Evolutionary conservation across 2,888 invertebrate species (phyloP), one percentile per base, ranked within the genome.

Genomic region (Baronia brevicornis): DNA sequence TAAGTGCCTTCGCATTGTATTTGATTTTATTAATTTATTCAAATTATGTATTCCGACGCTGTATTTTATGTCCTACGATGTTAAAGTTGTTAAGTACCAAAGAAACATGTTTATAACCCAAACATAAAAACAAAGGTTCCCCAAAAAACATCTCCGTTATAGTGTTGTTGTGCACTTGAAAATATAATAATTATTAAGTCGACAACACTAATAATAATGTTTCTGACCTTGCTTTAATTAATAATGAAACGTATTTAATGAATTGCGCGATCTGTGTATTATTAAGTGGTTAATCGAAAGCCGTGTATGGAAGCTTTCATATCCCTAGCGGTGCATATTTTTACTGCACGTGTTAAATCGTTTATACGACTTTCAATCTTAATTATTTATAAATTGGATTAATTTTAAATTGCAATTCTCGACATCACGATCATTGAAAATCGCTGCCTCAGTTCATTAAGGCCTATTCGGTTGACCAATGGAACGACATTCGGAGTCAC

Each of bases 221-320:
- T n/a, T 11, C 10, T 29, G 22, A 28, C 13, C 21, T 25, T 7
- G 31, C 20, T 33, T 19, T 36, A 33, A 35, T 33, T 31, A 36
- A 36, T 34, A 25, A 39, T 13, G 25, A 29, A 36, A 32, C 25
- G 24, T 21, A 24, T 28, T 11, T 6, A 22, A 9, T 14, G 21
- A 12, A 38, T 29, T 37, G 22, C 30, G 25, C 28, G 33, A 14
- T 35, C 37, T 28, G 31, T 20, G 33, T 29, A 28, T 38, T 37
- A 37, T 33, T 38, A 31, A 40, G 36, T 39, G 39, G 39, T 40
- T 37, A 38, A 38, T 35, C 36, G 30, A 35, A 30, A 35, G 13
- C 17, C 13, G 23, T 25, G 26, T 17, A 18, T 28, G 9, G 33
- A 22, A 36, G 31, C 30, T 39, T 36, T 21, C 5, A 29, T 31